Evolutionary conservation across 2,113 vertebrate genomes (phyloP).

Genomic region (Poicephalus gulielmi): DNA sequence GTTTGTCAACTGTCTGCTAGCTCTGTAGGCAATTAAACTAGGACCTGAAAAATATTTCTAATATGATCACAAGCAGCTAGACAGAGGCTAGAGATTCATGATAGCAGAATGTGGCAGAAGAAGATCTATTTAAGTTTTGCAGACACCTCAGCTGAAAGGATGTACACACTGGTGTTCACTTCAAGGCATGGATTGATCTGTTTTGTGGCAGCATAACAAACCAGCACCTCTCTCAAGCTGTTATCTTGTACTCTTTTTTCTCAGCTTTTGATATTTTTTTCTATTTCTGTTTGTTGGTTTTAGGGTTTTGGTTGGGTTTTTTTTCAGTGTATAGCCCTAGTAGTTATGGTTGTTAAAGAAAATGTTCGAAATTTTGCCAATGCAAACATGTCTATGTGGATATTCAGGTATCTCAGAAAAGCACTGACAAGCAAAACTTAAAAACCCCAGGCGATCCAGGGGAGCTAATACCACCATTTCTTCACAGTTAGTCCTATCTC

Average conservation of each 20-base stretch:
- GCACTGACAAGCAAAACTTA: background rate
- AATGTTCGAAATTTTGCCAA: background rate
- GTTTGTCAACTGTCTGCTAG: background rate
- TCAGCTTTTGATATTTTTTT: background rate
- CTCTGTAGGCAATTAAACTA: background rate
- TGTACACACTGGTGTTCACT: constrained; percentile 40
- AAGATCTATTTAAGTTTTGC: constrained; percentile 14
- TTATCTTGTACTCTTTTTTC: constrained; percentile 8
- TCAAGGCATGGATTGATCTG: constrained; percentile 51
- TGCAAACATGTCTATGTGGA: background rate
- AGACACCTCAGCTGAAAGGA: constrained; percentile 25
- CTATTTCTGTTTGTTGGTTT: background rate
- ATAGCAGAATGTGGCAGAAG: background rate
- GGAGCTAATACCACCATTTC: background rate
- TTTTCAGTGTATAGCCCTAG: background rate
- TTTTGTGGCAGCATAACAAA: constrained; percentile 12
- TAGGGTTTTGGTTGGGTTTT: background rate
- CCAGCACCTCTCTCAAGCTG: constrained; percentile 22
- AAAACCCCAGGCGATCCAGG: background rate
- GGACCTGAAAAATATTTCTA: constrained; percentile 10
- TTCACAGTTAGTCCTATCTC: background rate
- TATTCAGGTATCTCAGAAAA: background rate
- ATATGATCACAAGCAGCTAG: background rate
- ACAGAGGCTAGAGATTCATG: background rate
- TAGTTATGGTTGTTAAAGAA: background rate